Conservation (phyloP, 2,797 vertebrate genomes). For the Sibirionetta formosa region DNA sequence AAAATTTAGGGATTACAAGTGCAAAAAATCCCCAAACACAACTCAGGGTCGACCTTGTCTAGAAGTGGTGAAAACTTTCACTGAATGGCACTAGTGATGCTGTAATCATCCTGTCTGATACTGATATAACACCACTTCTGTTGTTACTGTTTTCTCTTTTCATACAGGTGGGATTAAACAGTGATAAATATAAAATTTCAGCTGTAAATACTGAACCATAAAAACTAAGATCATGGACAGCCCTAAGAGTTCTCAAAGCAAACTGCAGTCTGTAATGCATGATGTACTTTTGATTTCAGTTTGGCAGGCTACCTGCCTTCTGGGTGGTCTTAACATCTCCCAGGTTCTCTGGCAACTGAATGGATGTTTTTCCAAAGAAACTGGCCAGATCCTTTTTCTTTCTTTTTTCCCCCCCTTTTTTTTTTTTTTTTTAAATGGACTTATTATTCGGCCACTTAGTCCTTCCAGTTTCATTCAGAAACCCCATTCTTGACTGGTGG, state of each 20-base stretch:
- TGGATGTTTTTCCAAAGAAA: slow-evolving; percentile 44
- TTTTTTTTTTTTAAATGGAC: not conserved
- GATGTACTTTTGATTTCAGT: slow-evolving; percentile 44
- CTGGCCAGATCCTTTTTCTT: slow-evolving; percentile 54
- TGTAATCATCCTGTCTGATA: rapidly evolving
- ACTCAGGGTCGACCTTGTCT: not conserved
- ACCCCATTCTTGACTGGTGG: slow-evolving; percentile 34
- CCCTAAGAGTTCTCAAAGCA: not conserved
- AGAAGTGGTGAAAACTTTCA: not conserved
- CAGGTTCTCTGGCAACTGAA: slow-evolving; percentile 51
- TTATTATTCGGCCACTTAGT: slow-evolving; percentile 61
- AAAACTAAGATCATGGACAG: not conserved
- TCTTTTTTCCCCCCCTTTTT: not conserved
- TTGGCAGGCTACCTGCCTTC: slow-evolving; percentile 69
- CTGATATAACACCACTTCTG: not conserved
- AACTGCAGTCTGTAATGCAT: not conserved
- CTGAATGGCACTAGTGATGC: not conserved
- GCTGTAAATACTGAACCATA: not conserved
- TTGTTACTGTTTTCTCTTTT: not conserved
- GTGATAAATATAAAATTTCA: not conserved
- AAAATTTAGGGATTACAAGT: not conserved
- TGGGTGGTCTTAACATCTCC: slow-evolving; percentile 66
- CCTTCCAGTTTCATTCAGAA: slow-evolving; percentile 64
- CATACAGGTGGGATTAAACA: not conserved
- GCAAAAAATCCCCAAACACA: not conserved